Base-by-base conservation (phyloP, 2,113 vertebrate species). In the Perognathus longimembris region DNA sequence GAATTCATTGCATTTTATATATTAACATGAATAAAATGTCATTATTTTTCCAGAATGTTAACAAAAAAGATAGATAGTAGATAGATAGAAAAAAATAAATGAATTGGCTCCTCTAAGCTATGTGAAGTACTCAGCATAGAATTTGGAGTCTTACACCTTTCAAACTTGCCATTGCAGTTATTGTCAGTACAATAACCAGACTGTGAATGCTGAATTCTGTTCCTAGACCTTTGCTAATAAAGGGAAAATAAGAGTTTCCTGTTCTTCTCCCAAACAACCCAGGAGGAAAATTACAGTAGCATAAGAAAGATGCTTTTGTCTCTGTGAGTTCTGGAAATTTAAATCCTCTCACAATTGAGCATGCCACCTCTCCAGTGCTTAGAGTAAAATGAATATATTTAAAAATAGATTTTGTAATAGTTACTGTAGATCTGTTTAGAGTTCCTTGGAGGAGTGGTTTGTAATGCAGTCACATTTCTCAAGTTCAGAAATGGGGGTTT, bases 401-500 rank as follows among this genome's bases (percentile, higher is more conserved):
- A 89, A 67, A 84, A 92, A 93, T 74, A 84, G 77, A 73, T 15
- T 84, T 24, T 34, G 22, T 40, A 34, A 81, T 87, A 38, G 18
- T 67, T 91, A 15, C 69, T 81, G 63, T 12, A 64, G 85, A 34
- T 63, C 54, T 64, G n/a, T 59, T 67, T 76, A 38, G 73, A 54
- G 12, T 30, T 89, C 40, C 38, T 45, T 70, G 1, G 30, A 50
- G 34, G 74, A 54, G 12, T 34, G 36, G 74, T 32, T 59, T 7
- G 9, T 9, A 45, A 54, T 22, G 30, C 22, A 85, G 24, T 30
- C 8, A 40, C 50, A 50, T 4, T 54, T 66, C 34, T 85, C 1
- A 1, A 76, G 6, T 28, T 85, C 34, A 21, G 54, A 40, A 64
- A 45, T 18, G 15, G 28, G 14, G n/a, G n/a, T 54, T 92, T 78